These are phyloP conservation scores for Dryococelus australis DNA, from an alignment of 2,888 invertebrate species.

Conservation along the genomic window DNA sequence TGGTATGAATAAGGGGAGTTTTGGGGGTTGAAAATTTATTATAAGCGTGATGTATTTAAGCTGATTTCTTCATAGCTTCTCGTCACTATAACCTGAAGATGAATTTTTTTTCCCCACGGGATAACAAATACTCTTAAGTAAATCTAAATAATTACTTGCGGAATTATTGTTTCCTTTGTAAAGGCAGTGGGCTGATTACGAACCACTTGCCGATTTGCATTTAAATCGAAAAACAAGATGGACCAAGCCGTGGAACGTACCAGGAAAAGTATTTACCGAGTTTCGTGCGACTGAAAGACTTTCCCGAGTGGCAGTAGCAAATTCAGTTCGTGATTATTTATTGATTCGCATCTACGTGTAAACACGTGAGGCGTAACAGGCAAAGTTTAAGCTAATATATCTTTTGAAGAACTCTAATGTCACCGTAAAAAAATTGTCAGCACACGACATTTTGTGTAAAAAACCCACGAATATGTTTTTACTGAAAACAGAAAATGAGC, in stretches of 20 bases:
- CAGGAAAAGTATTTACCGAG: not conserved
- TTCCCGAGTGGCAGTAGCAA: not conserved
- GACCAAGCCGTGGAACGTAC: not conserved
- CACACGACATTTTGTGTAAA: not conserved
- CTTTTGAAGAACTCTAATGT: not conserved
- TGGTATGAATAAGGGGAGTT: too few relatives aligned
- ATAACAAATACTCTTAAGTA: not conserved
- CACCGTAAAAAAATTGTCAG: not conserved
- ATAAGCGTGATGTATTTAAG: not conserved
- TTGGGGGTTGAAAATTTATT: too few relatives aligned
- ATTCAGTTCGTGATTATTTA: conserved; percentile 16
- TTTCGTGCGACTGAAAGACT: not conserved
- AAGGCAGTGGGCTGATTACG: not conserved
- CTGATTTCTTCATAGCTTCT: not conserved
- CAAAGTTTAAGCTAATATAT: not conserved
- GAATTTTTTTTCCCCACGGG: not conserved
- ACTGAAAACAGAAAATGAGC: too few relatives aligned
- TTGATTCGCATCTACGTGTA: not conserved
- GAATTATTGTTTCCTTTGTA: not conserved
- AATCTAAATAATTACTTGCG: not conserved
- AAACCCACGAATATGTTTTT: not conserved
- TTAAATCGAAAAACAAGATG: conserved; percentile 9
- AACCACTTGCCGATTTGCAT: not conserved
- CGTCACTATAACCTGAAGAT: not conserved
- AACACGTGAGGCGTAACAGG: not conserved